Base-by-base conservation (phyloP, 35 echinoderm and acorn worm species). In the Eucidaris tribuloides region DNA sequence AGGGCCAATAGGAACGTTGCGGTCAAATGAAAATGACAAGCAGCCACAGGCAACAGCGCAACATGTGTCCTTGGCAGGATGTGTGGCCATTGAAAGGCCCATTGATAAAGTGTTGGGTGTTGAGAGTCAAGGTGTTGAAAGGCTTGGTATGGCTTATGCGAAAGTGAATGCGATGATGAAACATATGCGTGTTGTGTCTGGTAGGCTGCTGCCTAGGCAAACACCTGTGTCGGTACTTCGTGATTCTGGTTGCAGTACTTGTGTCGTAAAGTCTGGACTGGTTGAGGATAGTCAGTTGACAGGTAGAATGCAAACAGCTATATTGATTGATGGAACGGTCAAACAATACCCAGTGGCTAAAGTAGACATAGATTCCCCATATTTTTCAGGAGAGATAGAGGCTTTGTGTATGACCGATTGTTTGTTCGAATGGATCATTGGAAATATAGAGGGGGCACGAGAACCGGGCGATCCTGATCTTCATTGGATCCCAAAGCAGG, bases 211-310 rank as follows among this genome's bases (percentile, higher is more conserved):
- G 4, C 24, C 44, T 46, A 55, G 40, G 37, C 41, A 59, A 30
- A 37, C 11, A 44, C 27, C 43, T 9, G 82, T 85, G 14, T 36
- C 35, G 5, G 81, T 91, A 0, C 24, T 91, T 3, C 84, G 89
- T 55, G 72, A 91, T 45, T 79, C 35, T 54, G 82, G 89, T 17
- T 91, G 89, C 38, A 91, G 33, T 85, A 74, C 65, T 35, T 74
- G 84, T 19, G 80, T 90, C 7, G 65, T 84, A 3, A 76, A 80
- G 28, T 46, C 52, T n/a, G 58, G 65, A 40, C 30, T 90, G 3
- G 71, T 90, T 7, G 2, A 22, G 13, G 46, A 85, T 45, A 39
- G 39, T 5, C 72, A 91, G 62, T 48, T 91, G 19, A 80, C 83
- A 43, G 89, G 74, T 24, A 43, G 58, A 36, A 71, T 40, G 17